phyloP scores from a whole-genome alignment of 2,797 vertebrate species.

The Myotis pilosus region DNA sequence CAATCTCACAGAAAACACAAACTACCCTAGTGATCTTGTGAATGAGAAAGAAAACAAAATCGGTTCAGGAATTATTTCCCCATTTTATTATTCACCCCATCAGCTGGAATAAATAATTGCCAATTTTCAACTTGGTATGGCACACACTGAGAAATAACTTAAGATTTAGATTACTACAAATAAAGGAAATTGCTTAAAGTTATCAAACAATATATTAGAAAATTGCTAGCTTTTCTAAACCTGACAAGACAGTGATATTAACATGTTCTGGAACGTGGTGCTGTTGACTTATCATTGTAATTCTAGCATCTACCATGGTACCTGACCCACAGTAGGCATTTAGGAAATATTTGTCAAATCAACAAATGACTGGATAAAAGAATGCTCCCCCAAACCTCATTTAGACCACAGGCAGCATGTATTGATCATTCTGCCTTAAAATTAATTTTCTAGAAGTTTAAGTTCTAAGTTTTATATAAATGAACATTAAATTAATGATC shows the following conservation, averaged over 20 bases:
- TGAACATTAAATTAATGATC: slow-evolving; percentile 74
- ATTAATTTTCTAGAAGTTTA: slow-evolving; percentile 46
- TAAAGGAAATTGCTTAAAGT: neutral
- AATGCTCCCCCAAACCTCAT: neutral
- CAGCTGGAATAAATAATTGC: neutral
- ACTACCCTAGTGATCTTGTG: neutral
- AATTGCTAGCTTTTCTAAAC: neutral
- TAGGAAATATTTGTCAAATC: slow-evolving; percentile 5
- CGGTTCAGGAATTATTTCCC: neutral
- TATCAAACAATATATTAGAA: neutral
- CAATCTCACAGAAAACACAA: neutral
- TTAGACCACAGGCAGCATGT: neutral
- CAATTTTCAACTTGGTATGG: neutral
- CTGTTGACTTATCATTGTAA: neutral
- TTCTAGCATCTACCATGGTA: neutral
- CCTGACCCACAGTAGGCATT: neutral
- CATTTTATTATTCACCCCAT: neutral
- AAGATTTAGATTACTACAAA: neutral
- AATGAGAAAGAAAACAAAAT: neutral
- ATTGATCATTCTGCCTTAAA: slow-evolving; percentile 40
- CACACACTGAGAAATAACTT: neutral
- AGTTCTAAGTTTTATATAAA: slow-evolving; percentile 64
- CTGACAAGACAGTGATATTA: neutral
- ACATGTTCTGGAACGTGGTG: neutral
- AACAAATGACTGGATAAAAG: neutral